A percentile compares a stretch with the other conserved stretches of the same genome.
Conservation (phyloP, 2,888 invertebrate species). For the Psylliodes chrysocephalus region DNA sequence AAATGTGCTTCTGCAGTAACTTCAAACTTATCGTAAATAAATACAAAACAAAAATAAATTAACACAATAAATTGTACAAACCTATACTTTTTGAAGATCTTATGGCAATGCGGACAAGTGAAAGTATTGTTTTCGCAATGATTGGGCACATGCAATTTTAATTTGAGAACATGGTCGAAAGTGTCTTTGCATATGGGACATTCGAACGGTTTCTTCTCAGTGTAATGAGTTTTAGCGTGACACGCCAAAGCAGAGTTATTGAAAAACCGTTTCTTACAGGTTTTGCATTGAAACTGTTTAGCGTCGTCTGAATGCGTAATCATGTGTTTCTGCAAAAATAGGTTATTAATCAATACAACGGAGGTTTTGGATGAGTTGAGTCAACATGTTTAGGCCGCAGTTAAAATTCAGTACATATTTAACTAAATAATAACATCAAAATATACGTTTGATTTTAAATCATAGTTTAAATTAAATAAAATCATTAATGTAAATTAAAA, state of each 20-base stretch:
- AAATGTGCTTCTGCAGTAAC: too few species aligned
- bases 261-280: slow-evolving; percentile 74
- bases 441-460: too few species aligned
- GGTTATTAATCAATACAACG: too few species aligned
- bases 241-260: slow-evolving; percentile 78
- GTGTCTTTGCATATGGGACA: slow-evolving; percentile 78
- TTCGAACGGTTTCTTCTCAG: slow-evolving; percentile 72
- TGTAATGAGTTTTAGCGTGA: slow-evolving; percentile 76
- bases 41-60: too few species aligned
- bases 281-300: slow-evolving; percentile 75
- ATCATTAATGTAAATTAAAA: too few species aligned
- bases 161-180: slow-evolving; percentile 72
- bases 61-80: slow-evolving; percentile 49
- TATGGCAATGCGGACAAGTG: slow-evolving; percentile 76
- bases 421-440: too few species aligned
- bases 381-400: too few species aligned
- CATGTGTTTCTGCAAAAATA: slow-evolving; percentile 68
- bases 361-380: too few species aligned
- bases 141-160: slow-evolving; percentile 74
- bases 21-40: too few species aligned
- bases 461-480: too few species aligned
- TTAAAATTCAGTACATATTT: too few species aligned
- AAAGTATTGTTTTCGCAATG: slow-evolving; percentile 74
- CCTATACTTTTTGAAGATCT: slow-evolving; percentile 74
- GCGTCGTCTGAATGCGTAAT: slow-evolving; percentile 73